These are phyloP conservation scores for Hyposmocoma kahamanoa DNA, from an alignment of 1,140 invertebrate genomes.

Conservation along the genomic window DNA sequence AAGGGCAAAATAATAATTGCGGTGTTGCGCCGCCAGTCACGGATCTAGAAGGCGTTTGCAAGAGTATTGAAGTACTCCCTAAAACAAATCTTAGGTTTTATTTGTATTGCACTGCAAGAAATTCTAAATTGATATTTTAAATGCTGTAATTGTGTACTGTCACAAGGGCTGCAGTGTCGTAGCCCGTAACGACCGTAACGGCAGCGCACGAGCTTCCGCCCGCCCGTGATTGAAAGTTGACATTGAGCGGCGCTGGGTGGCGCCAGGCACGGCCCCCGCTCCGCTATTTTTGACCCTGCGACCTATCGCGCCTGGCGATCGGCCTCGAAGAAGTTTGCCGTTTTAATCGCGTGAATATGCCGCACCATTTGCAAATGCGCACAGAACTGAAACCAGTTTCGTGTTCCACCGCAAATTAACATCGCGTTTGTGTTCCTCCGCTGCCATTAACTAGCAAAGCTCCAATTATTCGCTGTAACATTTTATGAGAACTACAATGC, in stretches of 20 bases:
- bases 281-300: conserved; percentile 61
- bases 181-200: conserved; percentile 13
- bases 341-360: conserved; percentile 55
- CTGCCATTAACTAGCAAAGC: conserved; percentile 24
- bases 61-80: too few relatives aligned
- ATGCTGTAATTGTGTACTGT: conserved; percentile 22
- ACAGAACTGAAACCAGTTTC: conserved; percentile 32
- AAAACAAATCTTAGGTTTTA: too few relatives aligned
- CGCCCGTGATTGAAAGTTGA: conserved; percentile 65
- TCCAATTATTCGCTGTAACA: conserved; percentile 15
- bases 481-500: neutral
- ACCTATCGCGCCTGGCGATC: conserved; percentile 43
- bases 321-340: conserved; percentile 32
- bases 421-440: conserved; percentile 22
- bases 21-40: too few relatives aligned
- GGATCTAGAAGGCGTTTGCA: too few relatives aligned
- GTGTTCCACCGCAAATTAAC: conserved; percentile 32
- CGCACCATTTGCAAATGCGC: conserved; percentile 46
- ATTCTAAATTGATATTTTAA: too few relatives aligned
- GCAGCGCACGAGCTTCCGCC: conserved; percentile 40
- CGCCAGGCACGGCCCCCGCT: conserved; percentile 57
- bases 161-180: conserved; percentile 11
- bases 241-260: conserved; percentile 58
- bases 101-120: too few relatives aligned
- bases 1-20: conserved; percentile 42